A percentile compares a stretch with the other conserved stretches of the same genome.
These are phyloP conservation scores for Hirtodrosophila alboralis DNA, from an alignment of 2,888 invertebrate species.

Conservation along the genomic window DNA sequence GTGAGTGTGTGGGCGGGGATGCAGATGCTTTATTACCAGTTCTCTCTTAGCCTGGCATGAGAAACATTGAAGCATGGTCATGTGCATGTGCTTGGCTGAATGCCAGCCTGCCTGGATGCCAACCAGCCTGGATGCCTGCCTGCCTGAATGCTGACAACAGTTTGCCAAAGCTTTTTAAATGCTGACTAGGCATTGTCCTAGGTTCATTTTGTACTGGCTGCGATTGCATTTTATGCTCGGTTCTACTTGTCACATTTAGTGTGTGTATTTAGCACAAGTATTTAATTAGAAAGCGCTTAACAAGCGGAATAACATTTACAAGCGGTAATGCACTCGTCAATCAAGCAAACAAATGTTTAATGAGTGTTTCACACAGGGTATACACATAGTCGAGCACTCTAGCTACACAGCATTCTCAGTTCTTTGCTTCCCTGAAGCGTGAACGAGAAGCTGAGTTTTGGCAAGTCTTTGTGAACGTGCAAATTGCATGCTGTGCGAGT, in stretches of 20 bases:
- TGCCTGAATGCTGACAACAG: slow-evolving; percentile 36
- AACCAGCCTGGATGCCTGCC: slow-evolving; percentile 25
- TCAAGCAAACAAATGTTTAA: no score
- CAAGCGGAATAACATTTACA: slow-evolving; percentile 46
- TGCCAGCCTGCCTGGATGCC: slow-evolving; percentile 19
- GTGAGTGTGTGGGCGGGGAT: slow-evolving; percentile 44
- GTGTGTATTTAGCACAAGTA: slow-evolving; percentile 52
- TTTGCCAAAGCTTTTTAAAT: slow-evolving; percentile 47
- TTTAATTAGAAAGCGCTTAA: slow-evolving; percentile 63
- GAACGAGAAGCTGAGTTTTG: slow-evolving; percentile 67
- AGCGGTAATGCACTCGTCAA: slow-evolving; percentile 3
- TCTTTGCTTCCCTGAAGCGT: slow-evolving; percentile 47
- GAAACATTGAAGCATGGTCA: slow-evolving; percentile 56
- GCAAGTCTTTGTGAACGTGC: slow-evolving; percentile 73
- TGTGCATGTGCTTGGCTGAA: slow-evolving; percentile 47
- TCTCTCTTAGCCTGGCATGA: slow-evolving; percentile 24
- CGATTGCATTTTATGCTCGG: slow-evolving; percentile 21
- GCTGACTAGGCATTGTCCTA: slow-evolving; percentile 50
- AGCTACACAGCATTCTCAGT: neutral
- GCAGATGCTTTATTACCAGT: slow-evolving; percentile 23
- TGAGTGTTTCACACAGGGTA: neutral
- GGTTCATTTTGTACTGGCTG: slow-evolving; percentile 14
- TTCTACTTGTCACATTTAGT: slow-evolving; percentile 11
- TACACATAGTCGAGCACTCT: neutral
- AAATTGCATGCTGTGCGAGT: slow-evolving; percentile 74